Base-by-base conservation (phyloP, 2,888 invertebrate species). In the Machimus atricapillus region DNA sequence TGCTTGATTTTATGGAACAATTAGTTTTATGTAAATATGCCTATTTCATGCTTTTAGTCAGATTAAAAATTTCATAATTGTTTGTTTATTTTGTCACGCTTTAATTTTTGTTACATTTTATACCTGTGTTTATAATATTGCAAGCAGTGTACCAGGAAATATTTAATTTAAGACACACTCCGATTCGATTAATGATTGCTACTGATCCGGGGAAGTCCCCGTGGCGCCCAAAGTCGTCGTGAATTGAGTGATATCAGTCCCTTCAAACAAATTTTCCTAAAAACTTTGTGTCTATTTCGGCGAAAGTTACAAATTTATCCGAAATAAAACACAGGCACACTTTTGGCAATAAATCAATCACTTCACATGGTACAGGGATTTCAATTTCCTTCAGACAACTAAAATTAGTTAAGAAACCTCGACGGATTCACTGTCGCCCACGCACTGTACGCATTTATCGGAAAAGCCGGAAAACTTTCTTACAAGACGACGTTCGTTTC, bases 341-440 rank as follows among this genome's bases (percentile, higher is more conserved):
- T 46, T 81, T 81, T 81, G 52, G 56, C 31, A 46, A 81, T 81
- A 81, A 81, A 81, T 81, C 81, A 81, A 56, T 52, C 81, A 46
- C 52, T 52, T 52, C 56, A 52, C 37, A 81, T 23, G 1, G 31
- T 19, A 81, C 81, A 31, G 31, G 23, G 31, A 46, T 52, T 27
- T 52, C 56, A 76, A 31, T 66, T 66, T 66, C 66, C 23, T 23
- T 81, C 5, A 5, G 16, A 56, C 27, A 52, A 56, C 81, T 81
- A 81, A 81, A 81, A 81, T 81, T 81, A 81, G 81, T 81, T 23
- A 34, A 56, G 16, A 81, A 81, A 23, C 46, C 79, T 79, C 52
- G 31, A 52, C 56, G 27, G 43, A 7, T 56, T 56, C 43, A 46
- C 37, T 14, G 37, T 5, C 79, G 34, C 81, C 81, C 52, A 23